Evolutionary conservation across 2,113 vertebrate genomes (phyloP).

Genomic region (Meleagris gallopavo): DNA sequence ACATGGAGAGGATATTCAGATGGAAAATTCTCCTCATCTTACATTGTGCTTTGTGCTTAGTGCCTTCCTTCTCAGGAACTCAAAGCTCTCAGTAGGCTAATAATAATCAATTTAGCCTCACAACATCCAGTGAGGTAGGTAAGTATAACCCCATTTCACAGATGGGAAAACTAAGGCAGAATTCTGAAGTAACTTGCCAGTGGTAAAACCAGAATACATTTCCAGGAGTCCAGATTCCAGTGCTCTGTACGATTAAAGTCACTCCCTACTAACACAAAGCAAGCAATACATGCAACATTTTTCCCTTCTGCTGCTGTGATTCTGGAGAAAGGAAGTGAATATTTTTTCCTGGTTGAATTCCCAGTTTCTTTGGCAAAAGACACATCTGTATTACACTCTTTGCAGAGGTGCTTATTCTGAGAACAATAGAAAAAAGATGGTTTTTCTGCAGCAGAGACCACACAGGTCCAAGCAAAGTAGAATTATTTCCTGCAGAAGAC

Average conservation of each 20-base stretch:
- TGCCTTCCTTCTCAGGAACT: slow-evolving; percentile 40
- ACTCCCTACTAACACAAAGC: slow-evolving; percentile 37
- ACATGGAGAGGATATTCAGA: not conserved
- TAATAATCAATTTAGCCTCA: slow-evolving; percentile 68
- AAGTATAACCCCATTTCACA: slow-evolving; percentile 37
- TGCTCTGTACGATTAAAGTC: not conserved
- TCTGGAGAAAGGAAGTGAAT: slow-evolving; percentile 7
- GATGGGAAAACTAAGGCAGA: slow-evolving; percentile 48
- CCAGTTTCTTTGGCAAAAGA: slow-evolving; percentile 50
- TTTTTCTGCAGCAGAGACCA: slow-evolving; percentile 12
- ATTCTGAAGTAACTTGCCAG: slow-evolving; percentile 35
- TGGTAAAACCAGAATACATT: slow-evolving; percentile 20
- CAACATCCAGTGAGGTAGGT: slow-evolving; percentile 65
- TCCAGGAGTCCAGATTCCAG: slow-evolving; percentile 10
- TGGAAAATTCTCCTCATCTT: not conserved
- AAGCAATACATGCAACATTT: slow-evolving; percentile 40
- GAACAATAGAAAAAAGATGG: not conserved
- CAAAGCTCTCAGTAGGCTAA: slow-evolving; percentile 37
- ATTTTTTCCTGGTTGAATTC: slow-evolving; percentile 41
- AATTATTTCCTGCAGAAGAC: slow-evolving; percentile 75
- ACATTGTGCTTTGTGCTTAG: slow-evolving; percentile 50
- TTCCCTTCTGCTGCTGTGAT: not conserved
- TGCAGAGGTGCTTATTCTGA: not conserved
- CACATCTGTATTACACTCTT: slow-evolving; percentile 6
- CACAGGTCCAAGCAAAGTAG: not conserved